Conservation (phyloP, 2,888 invertebrate genomes). For the Spodoptera exigua region DNA sequence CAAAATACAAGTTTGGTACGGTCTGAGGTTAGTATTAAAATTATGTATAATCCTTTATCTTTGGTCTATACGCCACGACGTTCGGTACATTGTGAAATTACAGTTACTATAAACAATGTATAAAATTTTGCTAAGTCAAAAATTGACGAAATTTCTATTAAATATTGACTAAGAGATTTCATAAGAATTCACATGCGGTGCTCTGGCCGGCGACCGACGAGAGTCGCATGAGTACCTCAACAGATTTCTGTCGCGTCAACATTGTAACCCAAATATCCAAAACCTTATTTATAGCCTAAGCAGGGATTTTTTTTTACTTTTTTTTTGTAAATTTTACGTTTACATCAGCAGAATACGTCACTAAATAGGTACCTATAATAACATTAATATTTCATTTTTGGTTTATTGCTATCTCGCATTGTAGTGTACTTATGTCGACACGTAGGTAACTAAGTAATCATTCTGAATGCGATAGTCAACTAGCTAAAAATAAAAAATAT, state of each 20-base stretch:
- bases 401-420: constrained; percentile 88
- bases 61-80: constrained; percentile 86
- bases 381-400: constrained; percentile 88
- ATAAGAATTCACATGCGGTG: constrained; percentile 88
- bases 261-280: constrained; percentile 82
- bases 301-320: constrained; percentile 84
- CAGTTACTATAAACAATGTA: constrained; percentile 86
- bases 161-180: constrained; percentile 89
- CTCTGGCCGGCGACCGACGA: constrained; percentile 69
- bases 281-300: constrained; percentile 87
- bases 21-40: constrained; percentile 87
- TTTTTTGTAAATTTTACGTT: constrained; percentile 85
- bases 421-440: constrained; percentile 72
- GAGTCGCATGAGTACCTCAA: constrained; percentile 77
- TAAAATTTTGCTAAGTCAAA: constrained; percentile 89
- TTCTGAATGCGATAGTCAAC: constrained; percentile 85
- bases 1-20: constrained; percentile 87
- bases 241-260: constrained; percentile 81
- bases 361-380: constrained; percentile 83
- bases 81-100: constrained; percentile 83
- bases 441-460: constrained; percentile 79
- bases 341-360: constrained; percentile 87
- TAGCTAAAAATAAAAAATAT: constrained; percentile 89
- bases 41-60: constrained; percentile 86
- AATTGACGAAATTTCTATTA: constrained; percentile 88